phyloP scores from a whole-genome alignment of 2,797 vertebrate genomes.

The Jordanella pulchra region DNA sequence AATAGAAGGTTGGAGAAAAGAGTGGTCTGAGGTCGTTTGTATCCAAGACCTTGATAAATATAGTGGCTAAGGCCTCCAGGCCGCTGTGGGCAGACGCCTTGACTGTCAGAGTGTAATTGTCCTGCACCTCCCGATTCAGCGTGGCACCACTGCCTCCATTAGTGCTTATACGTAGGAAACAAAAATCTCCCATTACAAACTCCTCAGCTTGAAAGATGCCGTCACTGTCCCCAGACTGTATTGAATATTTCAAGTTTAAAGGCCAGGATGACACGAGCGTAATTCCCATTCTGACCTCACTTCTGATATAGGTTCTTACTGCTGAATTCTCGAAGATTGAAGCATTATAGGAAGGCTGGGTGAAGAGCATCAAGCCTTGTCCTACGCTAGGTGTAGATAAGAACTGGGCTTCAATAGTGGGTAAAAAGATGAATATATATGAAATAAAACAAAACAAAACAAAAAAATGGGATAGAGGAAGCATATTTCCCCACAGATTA shows the following conservation, averaged over 20 bases:
- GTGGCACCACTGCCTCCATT: constrained; percentile 89
- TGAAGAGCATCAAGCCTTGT: constrained; percentile 84
- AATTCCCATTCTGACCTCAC: constrained; percentile 91
- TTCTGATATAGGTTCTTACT: constrained; percentile 87
- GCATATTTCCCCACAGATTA: constrained; percentile 82
- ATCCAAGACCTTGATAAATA: constrained; percentile 92
- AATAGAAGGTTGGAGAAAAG: constrained; percentile 95
- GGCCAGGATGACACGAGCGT: constrained; percentile 76
- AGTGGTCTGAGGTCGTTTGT: constrained; percentile 95
- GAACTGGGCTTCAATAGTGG: constrained; percentile 59
- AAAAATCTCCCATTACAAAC: constrained; percentile 91
- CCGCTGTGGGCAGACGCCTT: constrained; percentile 86
- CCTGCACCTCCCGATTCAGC: constrained; percentile 93
- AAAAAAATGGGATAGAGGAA: constrained; percentile 76
- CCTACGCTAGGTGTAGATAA: constrained; percentile 52
- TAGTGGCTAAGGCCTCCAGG: constrained; percentile 82
- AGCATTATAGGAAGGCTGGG: constrained; percentile 87
- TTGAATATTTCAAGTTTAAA: constrained; percentile 89
- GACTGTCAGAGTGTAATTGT: constrained; percentile 88
- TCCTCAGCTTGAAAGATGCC: constrained; percentile 94
- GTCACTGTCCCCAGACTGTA: constrained; percentile 89
- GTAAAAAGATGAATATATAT: constrained; percentile 68
- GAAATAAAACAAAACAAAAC: constrained; percentile 74
- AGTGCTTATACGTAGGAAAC: constrained; percentile 93
- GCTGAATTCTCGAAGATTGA: constrained; percentile 94